Percentiles rank a stretch among this genome's conserved stretches.
Evolutionary conservation across 2,888 invertebrate species (phyloP).

Genomic region (Cenopis cana): DNA sequence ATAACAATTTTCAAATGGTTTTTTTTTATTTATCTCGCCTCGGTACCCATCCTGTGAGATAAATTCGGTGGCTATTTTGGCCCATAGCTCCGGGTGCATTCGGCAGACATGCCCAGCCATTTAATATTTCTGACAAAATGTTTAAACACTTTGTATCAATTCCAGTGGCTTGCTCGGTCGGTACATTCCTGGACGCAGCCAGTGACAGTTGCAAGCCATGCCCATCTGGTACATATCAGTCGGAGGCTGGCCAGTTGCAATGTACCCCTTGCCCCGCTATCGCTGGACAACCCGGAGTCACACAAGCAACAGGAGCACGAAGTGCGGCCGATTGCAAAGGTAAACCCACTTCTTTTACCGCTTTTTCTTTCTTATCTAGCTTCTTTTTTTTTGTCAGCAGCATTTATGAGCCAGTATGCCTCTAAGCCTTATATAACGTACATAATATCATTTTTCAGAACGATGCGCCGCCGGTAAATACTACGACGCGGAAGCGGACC

Average conservation of each 20-base stretch:
- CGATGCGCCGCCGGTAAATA: constrained; percentile 97
- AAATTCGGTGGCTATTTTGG: no score
- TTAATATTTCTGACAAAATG: constrained; percentile 1
- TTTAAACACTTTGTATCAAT: constrained; percentile 24
- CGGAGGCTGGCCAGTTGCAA: constrained; percentile 94
- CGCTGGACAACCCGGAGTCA: constrained; percentile 95
- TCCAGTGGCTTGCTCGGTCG: constrained; percentile 95
- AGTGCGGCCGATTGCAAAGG: constrained; percentile 95
- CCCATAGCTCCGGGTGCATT: no score
- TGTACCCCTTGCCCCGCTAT: constrained; percentile 96
- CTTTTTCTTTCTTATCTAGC: neutral
- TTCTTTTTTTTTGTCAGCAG: neutral
- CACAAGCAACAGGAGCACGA: constrained; percentile 93
- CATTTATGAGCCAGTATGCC: neutral
- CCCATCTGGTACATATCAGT: constrained; percentile 96
- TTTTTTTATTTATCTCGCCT: no score
- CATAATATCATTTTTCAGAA: constrained; percentile 79
- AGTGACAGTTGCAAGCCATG: constrained; percentile 93
- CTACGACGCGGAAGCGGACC: constrained; percentile 94
- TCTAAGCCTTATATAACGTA: neutral
- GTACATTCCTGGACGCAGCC: constrained; percentile 92
- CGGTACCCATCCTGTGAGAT: no score
- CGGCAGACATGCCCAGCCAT: no score
- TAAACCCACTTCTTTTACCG: constrained; percentile 55
- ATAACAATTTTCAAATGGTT: no score